Percentiles rank a stretch among this genome's conserved stretches.
phyloP scores from a whole-genome alignment of 2,113 vertebrate genomes.

The Prunella fulvescens region DNA sequence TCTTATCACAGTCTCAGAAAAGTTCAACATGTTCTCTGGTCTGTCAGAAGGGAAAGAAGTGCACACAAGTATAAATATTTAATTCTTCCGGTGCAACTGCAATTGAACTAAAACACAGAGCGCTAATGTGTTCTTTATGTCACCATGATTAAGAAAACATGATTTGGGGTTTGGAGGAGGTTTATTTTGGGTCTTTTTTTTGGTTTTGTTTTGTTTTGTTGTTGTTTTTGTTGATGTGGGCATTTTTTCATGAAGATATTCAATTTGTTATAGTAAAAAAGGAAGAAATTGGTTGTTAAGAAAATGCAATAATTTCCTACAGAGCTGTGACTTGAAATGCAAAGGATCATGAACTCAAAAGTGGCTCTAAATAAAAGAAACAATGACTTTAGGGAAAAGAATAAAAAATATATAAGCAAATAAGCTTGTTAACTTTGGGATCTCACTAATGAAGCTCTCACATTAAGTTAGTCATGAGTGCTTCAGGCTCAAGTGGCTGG shows the following conservation, averaged over 20 bases:
- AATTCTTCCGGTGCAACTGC: neutral
- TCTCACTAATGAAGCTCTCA: neutral
- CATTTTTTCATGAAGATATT: neutral
- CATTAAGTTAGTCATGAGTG: neutral
- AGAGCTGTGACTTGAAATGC: neutral
- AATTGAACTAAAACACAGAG: neutral
- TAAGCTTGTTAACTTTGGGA: neutral
- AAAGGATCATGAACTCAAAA: neutral
- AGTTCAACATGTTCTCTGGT: neutral
- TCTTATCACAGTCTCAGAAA: neutral
- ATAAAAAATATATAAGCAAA: neutral
- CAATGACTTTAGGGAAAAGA: rapidly evolving
- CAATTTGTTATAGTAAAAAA: neutral
- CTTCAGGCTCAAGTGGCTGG: neutral
- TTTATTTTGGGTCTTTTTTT: neutral
- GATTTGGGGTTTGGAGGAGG: neutral
- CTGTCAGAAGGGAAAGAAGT: neutral
- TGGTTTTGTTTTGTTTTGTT: neutral
- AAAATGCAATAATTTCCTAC: neutral
- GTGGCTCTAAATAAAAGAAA: neutral
- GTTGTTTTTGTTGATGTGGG: neutral
- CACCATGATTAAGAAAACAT: neutral
- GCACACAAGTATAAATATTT: neutral
- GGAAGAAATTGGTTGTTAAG: neutral
- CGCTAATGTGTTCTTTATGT: neutral